phyloP scores from a whole-genome alignment of 2,113 vertebrate genomes.

The Baryphthengus martii region DNA sequence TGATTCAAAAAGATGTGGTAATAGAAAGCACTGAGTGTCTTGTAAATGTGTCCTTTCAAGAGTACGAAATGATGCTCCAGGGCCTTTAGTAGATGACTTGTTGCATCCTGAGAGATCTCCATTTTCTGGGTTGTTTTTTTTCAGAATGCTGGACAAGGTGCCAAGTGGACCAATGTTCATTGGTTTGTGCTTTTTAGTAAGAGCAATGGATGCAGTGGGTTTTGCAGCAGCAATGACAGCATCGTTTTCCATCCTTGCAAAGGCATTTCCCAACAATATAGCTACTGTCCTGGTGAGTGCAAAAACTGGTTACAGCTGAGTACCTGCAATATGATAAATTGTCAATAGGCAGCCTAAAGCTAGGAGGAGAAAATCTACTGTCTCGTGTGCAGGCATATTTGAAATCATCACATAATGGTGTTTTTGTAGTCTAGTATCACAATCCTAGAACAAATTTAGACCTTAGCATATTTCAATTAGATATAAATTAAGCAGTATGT shows the following conservation, averaged over 20 bases:
- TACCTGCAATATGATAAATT: background rate
- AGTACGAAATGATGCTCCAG: background rate
- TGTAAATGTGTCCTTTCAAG: background rate
- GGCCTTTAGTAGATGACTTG: background rate
- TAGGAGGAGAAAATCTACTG: background rate
- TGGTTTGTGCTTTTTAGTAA: constrained; percentile 85
- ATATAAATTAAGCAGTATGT: background rate
- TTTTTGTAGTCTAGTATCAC: background rate
- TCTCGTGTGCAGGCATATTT: background rate
- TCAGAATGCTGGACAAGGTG: constrained; percentile 83
- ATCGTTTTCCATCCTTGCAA: constrained; percentile 84
- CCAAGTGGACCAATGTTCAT: constrained; percentile 81
- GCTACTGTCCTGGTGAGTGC: constrained; percentile 91
- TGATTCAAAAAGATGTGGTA: background rate
- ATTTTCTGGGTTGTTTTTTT: background rate
- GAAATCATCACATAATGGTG: fast-evolving
- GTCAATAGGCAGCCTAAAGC: background rate
- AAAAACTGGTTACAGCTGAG: background rate
- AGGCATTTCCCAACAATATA: constrained; percentile 90
- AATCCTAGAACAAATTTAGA: background rate
- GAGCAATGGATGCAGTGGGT: constrained; percentile 85
- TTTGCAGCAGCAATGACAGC: constrained; percentile 87
- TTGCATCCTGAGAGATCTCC: background rate
- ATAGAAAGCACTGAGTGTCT: background rate
- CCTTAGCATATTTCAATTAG: background rate